Evolutionary conservation across 2,113 vertebrate genomes (phyloP).

Genomic region (Uria lomvia): DNA sequence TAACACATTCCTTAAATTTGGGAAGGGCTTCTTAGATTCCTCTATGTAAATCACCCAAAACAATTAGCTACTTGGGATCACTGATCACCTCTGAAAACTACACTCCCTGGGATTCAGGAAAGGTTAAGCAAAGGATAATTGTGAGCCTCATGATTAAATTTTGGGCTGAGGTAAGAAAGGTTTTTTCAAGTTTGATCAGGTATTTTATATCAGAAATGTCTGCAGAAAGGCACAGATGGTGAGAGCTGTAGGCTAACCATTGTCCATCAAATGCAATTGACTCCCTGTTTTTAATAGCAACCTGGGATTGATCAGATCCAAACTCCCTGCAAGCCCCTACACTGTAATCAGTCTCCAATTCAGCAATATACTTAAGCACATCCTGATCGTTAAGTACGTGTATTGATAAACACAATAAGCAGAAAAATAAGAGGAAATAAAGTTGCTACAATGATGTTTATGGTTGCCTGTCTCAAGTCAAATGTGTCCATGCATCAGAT

Average conservation of each 20-base stretch:
- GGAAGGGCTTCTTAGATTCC: background rate
- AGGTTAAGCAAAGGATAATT: background rate
- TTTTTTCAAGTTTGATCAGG: background rate
- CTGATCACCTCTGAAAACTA: background rate
- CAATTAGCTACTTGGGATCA: background rate
- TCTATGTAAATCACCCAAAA: background rate
- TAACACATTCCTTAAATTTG: background rate
- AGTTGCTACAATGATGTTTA: background rate
- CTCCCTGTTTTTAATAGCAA: background rate
- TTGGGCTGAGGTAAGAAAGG: background rate
- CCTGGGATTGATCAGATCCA: background rate
- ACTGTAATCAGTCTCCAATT: background rate
- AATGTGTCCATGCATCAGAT: background rate
- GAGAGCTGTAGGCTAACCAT: background rate
- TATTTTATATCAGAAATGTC: background rate
- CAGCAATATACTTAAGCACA: background rate
- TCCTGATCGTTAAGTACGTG: background rate
- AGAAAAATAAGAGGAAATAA: background rate
- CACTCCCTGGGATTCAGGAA: background rate
- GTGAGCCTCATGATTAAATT: background rate
- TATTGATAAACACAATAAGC: background rate
- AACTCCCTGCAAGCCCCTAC: background rate
- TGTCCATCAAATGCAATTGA: background rate
- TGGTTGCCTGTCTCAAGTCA: background rate
- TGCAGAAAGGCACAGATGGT: background rate